Base-by-base conservation (phyloP, 2,113 vertebrate genomes). In the Nerophis lumbriciformis region DNA sequence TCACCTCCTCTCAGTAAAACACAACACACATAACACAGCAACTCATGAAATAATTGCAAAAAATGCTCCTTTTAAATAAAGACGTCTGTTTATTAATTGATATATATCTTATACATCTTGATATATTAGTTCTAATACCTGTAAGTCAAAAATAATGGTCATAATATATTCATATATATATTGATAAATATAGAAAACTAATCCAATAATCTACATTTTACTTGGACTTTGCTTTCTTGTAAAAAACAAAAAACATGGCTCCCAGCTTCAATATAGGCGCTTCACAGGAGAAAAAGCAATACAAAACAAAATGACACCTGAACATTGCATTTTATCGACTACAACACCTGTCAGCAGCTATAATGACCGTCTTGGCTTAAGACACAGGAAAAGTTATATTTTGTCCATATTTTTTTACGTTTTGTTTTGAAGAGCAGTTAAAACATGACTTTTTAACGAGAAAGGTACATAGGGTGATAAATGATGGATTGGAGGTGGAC, bases 131-230 rank as follows among this genome's bases (percentile, higher is more conserved):
- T 89, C 77, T 88, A 86, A 87, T 89, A 87, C 80, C 72, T 85
- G 76, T 88, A 87, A 88, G 85, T 88, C 87, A 90, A 91, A 91
- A 91, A 91, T 91, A 88, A 91, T 90, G 89, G 77, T 89, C 76
- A 85, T 88, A 85, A 76, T 61, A 85, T 83, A 83, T 78, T 83
- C 75, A 66, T 82, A 80, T 84, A 81, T 80, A 82, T 63, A 61
- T 61, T 50, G 9, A 79, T 71, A 85, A 86, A 85, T 89, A 89
- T 91, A 91, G 78, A 91, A 91, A 91, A 91, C 88, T 91, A 91
- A 90, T 91, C 86, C 84, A 87, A 84, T 89, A 81, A 84, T 86
- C 85, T 89, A 88, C 88, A 83, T 83, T 88, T 78, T 85, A 88
- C 83, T 81, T 85, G 76, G 66, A 88, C 78, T 84, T 83, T 70